Base-by-base conservation (phyloP, 64 coral and sea anemone species). In the Stichodactyla helianthus region DNA sequence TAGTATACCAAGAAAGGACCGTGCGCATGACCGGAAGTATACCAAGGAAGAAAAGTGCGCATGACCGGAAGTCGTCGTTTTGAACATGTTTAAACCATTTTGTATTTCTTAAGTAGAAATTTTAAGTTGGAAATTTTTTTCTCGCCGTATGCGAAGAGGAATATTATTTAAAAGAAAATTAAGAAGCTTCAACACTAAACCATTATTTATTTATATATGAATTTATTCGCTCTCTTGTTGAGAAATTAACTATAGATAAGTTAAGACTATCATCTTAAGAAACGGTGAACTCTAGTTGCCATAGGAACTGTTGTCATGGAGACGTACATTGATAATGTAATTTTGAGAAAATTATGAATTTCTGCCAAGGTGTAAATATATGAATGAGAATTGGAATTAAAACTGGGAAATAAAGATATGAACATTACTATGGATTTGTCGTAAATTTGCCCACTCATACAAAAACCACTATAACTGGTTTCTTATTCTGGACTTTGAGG, bases 271-370 rank as follows among this genome's bases (percentile, higher is more conserved):
- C 27, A 44, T 44, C 10, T 74, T 4, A 68, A 68, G 17, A 0
- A 16, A 16, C 17, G 17, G 58, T 60, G 59, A 60, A 60, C 18
- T 15, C 25, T 68, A 68, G 63, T 68, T 68, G 9, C 63, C n/a
- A 68, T 68, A 68, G 63, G 7, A 68, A 68, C 63, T 25, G 63
- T 68, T 68, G 17, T 68, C 63, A 68, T 68, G 63, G 63, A 68
- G 63, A 68, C n/a, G n/a, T 9, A 68, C 19, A 20, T 22, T 74
- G 68, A 27, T 27, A 7, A 26, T 31, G 27, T 74, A 74, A 27
- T 74, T 10, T 27, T 74, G 9, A 74, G n/a, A 31, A 31, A 12
- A 74, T 74, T 10, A 27, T 6, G 12, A 74, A 28, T 74, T 26
- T 74, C 68, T 74, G 25, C 6, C 10, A 23, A 68, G 55, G 6